Evolutionary conservation across 2,113 vertebrate genomes (phyloP).

Genomic region (Melanotaenia duboulayi): DNA sequence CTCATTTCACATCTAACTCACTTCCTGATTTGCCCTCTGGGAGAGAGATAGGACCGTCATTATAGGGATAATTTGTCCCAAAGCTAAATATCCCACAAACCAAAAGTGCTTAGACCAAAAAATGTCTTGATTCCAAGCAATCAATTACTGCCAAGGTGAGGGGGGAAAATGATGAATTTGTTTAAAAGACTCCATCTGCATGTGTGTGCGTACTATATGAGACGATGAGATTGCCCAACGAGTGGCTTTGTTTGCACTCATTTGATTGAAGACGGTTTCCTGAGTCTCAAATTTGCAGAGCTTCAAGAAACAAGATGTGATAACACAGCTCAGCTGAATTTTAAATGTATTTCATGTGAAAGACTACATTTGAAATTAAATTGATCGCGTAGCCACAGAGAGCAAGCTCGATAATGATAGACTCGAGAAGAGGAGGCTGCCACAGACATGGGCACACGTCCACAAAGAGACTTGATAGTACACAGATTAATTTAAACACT

Average conservation of each 20-base stretch:
- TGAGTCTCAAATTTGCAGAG: constrained; percentile 54
- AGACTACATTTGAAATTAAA: constrained; percentile 45
- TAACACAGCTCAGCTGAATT: constrained; percentile 37
- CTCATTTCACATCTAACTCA: constrained; percentile 80
- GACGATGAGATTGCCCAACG: constrained; percentile 44
- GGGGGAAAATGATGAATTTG: constrained; percentile 68
- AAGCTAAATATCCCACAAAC: constrained; percentile 74
- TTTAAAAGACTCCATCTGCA: constrained; percentile 57
- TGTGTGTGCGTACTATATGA: constrained; percentile 10
- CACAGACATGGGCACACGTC: constrained; percentile 1
- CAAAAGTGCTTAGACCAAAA: constrained; percentile 65
- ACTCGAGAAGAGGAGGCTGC: constrained; percentile 9
- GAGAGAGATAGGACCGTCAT: constrained; percentile 58
- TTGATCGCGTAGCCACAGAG: constrained; percentile 40
- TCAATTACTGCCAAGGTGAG: constrained; percentile 77
- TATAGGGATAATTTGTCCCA: constrained; percentile 75
- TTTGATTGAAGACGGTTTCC: constrained; percentile 58
- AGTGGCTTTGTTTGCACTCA: constrained; percentile 59
- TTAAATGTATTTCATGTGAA: constrained; percentile 24
- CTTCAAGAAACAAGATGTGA: constrained; percentile 61
- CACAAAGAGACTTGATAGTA: constrained; percentile 13
- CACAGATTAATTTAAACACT: constrained; percentile 27
- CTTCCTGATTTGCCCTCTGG: constrained; percentile 77
- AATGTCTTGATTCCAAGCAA: constrained; percentile 74
- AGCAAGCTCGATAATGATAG: constrained; percentile 19